phyloP scores from a whole-genome alignment of 2,888 invertebrate species.

The Rhimphoctona megacephalus region DNA sequence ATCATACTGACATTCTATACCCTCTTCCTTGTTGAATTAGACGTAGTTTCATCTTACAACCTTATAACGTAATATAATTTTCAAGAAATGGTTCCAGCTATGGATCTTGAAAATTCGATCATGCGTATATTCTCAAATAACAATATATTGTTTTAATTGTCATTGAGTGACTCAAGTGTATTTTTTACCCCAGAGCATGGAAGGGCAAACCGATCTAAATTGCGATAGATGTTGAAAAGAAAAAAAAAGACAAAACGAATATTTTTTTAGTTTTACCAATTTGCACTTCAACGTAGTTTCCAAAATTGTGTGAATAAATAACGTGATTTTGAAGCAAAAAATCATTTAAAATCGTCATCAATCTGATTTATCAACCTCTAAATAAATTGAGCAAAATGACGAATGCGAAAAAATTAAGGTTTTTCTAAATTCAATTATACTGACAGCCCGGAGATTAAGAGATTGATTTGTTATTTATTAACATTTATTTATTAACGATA shows the following conservation, averaged over 20 bases:
- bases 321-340: too few relatives aligned
- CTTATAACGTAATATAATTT: conserved; percentile 26
- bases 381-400: too few relatives aligned
- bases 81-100: conserved; percentile 22
- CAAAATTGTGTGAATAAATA: not conserved
- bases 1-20: not conserved
- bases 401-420: too few relatives aligned
- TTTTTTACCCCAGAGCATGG: not conserved
- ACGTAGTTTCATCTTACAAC: conserved; percentile 14
- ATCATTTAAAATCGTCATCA: too few relatives aligned
- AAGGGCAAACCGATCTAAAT: not conserved
- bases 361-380: too few relatives aligned
- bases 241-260: not conserved
- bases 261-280: too few relatives aligned
- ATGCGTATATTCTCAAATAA: conserved; percentile 31
- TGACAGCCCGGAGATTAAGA: too few relatives aligned
- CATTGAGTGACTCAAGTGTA: not conserved
- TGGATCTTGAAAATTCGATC: conserved; percentile 17
- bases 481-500: not conserved
- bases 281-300: too few relatives aligned
- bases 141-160: conserved; percentile 2
- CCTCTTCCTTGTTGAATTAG: conserved; percentile 11
- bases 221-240: not conserved
- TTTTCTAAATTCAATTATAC: too few relatives aligned
- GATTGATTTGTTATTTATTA: too few relatives aligned